These are phyloP conservation scores for Toxostoma redivivum DNA, from an alignment of 2,113 vertebrate genomes.

Conservation along the genomic window DNA sequence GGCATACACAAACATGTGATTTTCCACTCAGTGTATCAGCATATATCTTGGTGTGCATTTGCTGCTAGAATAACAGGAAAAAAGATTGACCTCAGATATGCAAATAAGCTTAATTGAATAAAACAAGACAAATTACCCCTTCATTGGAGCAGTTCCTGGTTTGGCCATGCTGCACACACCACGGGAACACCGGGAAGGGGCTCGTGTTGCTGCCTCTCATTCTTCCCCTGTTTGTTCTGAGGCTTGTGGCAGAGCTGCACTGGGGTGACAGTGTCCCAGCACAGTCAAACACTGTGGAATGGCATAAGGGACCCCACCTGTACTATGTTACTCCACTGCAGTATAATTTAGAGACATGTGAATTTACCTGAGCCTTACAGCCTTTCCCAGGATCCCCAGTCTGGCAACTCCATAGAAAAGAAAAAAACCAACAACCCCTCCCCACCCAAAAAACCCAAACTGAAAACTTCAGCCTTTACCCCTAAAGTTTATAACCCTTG, in stretches of 20 bases:
- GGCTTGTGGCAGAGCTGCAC: background rate
- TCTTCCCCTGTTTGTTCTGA: background rate
- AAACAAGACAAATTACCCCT: slow-evolving; percentile 24
- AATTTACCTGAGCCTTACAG: background rate
- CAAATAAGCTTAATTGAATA: slow-evolving; percentile 51
- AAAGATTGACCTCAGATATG: slow-evolving; percentile 49
- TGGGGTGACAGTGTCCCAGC: background rate
- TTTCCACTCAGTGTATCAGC: slow-evolving; percentile 6
- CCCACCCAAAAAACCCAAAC: background rate
- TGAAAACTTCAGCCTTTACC: background rate
- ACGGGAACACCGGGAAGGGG: background rate
- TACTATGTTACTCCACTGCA: fast-evolving
- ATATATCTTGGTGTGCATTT: background rate
- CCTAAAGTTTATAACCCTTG: background rate
- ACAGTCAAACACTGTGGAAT: background rate
- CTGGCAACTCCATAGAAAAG: background rate
- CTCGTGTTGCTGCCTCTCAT: background rate
- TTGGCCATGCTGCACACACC: background rate
- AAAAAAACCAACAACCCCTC: background rate
- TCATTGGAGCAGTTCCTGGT: background rate
- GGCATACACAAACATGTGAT: slow-evolving; percentile 29
- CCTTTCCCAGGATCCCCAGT: background rate
- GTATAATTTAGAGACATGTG: background rate
- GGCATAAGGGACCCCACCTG: background rate
- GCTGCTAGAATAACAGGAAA: slow-evolving; percentile 12